Evolutionary conservation across 2,888 invertebrate genomes (phyloP).

Genomic region (Epinotia bilunana): DNA sequence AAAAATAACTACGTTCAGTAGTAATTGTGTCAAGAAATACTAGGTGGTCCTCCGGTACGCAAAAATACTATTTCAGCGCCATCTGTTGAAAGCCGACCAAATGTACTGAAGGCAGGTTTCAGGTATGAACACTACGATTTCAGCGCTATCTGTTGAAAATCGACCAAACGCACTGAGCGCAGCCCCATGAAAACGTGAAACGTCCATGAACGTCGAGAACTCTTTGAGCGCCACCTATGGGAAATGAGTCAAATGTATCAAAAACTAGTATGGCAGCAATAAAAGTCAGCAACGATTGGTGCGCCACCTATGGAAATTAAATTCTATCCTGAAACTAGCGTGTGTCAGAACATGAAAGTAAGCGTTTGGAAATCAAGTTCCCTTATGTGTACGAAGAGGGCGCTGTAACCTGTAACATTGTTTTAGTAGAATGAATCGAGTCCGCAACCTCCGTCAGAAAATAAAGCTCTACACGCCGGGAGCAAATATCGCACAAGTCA

Average conservation of each 20-base stretch:
- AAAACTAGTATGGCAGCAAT: background rate
- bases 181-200: too few species aligned
- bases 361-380: background rate
- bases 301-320: conserved; percentile 2
- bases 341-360: background rate
- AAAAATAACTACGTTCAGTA: background rate
- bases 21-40: background rate
- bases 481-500: too few species aligned
- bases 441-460: too few species aligned
- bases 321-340: background rate
- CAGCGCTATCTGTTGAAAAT: background rate
- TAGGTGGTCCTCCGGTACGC: conserved; percentile 17
- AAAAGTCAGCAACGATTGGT: background rate
- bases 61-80: background rate
- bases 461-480: too few species aligned
- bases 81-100: conserved; percentile 13
- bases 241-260: background rate
- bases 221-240: too few species aligned
- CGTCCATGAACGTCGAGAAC: too few species aligned
- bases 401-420: too few species aligned
- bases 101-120: background rate
- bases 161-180: too few species aligned
- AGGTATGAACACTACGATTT: background rate
- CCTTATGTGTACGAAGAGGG: too few species aligned
- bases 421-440: too few species aligned